Conservation (phyloP, 2,888 invertebrate species). For the Tachina lurida region DNA sequence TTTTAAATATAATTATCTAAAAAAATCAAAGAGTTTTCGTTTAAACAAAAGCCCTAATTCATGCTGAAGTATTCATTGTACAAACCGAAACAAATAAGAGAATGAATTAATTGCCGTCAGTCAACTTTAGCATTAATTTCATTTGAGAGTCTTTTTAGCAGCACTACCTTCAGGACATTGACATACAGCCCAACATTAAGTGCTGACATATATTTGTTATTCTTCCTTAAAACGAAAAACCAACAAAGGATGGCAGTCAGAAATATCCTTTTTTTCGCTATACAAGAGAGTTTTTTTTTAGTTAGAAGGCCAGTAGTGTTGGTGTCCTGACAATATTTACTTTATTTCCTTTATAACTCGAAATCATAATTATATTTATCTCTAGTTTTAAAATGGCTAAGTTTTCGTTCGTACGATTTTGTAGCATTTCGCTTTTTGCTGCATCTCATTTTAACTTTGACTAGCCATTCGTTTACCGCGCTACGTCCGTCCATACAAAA, state of each 20-base stretch:
- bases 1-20: too few relatives aligned
- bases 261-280: not conserved
- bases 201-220: not conserved
- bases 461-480: conserved; percentile 13
- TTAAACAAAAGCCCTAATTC: not conserved
- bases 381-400: conserved; percentile 33
- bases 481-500: conserved; percentile 9
- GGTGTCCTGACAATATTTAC: conserved; percentile 2
- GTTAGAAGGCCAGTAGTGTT: not conserved
- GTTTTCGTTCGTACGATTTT: conserved; percentile 13
- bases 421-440: not conserved
- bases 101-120: conserved; percentile 51
- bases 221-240: not conserved
- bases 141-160: not conserved
- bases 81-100: not conserved
- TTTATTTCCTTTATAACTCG: conserved; percentile 30
- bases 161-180: conserved; percentile 23
- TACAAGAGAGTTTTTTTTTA: not conserved
- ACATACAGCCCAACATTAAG: not conserved
- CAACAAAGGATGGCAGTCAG: not conserved
- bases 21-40: too few relatives aligned
- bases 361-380: conserved; percentile 34
- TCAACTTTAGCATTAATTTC: not conserved
- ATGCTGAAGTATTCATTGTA: not conserved
- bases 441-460: conserved; percentile 43